phyloP scores from a whole-genome alignment of 2,113 vertebrate species.

The Pseudolaguvia tuberculata region DNA sequence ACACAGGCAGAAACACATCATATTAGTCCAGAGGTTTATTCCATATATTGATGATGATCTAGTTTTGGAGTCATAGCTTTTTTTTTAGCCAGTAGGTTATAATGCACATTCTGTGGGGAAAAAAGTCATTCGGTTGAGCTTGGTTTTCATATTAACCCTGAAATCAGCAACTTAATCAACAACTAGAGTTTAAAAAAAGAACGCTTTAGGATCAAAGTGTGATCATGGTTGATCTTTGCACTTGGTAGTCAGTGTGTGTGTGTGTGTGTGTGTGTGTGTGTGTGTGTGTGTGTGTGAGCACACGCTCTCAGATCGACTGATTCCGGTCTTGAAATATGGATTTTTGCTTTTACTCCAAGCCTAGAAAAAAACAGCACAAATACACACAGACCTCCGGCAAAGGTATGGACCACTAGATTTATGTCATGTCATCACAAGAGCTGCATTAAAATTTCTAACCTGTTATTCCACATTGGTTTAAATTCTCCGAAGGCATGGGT shows the following conservation, averaged over 20 bases:
- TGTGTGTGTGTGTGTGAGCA: not conserved
- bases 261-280: too few relatives aligned
- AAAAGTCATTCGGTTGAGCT: not conserved
- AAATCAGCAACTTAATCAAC: not conserved
- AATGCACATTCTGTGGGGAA: not conserved
- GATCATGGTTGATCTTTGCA: slow-evolving; percentile 20
- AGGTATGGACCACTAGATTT: slow-evolving; percentile 18
- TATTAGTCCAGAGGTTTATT: not conserved
- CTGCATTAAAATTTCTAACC: not conserved
- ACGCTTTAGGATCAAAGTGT: not conserved
- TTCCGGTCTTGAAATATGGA: slow-evolving; percentile 14
- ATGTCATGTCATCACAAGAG: not conserved
- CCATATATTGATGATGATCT: not conserved
- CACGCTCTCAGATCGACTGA: not conserved
- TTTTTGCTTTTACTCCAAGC: slow-evolving; percentile 4
- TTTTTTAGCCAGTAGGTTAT: not conserved
- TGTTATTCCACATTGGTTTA: not conserved
- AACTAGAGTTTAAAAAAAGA: not conserved
- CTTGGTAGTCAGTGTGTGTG: not conserved
- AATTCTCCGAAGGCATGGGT: not conserved
- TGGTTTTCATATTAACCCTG: not conserved
- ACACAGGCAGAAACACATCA: not conserved
- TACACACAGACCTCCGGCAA: not conserved
- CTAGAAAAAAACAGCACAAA: slow-evolving; percentile 19
- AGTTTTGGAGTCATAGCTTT: not conserved